Conservation (phyloP, 2,113 vertebrate species). For the Platycercus adscitus region DNA sequence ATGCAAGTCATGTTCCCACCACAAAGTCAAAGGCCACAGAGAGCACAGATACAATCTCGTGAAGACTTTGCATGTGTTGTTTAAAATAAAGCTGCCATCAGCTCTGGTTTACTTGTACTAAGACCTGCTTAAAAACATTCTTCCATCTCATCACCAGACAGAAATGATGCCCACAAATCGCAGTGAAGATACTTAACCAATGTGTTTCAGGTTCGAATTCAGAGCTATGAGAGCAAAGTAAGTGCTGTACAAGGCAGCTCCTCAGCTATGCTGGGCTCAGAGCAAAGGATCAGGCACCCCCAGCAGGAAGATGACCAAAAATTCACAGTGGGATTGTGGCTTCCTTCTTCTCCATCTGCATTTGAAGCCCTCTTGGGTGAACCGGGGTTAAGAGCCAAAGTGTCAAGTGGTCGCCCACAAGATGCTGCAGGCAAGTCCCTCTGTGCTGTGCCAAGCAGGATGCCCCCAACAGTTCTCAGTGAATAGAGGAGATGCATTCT, state of each 20-base stretch:
- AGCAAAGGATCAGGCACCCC: background rate
- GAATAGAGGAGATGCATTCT: background rate
- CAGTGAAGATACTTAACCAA: background rate
- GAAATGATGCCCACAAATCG: background rate
- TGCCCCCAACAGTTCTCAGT: background rate
- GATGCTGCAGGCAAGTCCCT: constrained; percentile 36
- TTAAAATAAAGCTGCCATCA: background rate
- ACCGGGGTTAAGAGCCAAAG: constrained; percentile 34
- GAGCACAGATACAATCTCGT: background rate
- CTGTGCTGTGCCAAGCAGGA: constrained; percentile 45
- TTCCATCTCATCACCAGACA: background rate
- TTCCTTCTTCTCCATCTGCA: background rate
- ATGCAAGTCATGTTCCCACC: background rate
- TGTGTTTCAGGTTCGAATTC: background rate
- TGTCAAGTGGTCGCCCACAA: background rate
- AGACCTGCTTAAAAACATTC: background rate
- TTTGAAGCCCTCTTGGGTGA: constrained; percentile 26
- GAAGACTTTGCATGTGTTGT: background rate
- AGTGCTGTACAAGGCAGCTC: accelerated
- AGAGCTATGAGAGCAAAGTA: background rate
- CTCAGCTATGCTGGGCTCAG: background rate
- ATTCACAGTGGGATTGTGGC: background rate
- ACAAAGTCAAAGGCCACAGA: background rate
- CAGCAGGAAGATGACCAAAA: background rate
- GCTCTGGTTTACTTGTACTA: background rate